phyloP scores from a whole-genome alignment of 2,797 vertebrate genomes.

The Caiman crocodilus region DNA sequence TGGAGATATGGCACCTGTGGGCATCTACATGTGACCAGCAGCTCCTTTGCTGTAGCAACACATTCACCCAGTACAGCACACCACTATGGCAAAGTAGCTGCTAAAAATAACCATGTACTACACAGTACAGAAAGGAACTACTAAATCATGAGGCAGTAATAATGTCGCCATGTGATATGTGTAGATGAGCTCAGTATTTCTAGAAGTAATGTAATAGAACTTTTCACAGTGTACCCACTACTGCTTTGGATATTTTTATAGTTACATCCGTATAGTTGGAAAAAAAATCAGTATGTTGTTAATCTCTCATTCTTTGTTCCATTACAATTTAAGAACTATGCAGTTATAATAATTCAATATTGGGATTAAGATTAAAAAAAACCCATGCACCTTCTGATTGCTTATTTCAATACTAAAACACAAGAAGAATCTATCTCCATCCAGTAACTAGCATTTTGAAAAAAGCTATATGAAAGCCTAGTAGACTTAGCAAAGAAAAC shows the following conservation, averaged over 20 bases:
- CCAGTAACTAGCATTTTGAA: not conserved
- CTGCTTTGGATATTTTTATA: not conserved
- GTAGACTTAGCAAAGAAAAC: not conserved
- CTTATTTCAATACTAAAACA: not conserved
- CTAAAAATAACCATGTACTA: too few relatives aligned
- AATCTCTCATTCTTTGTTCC: not conserved
- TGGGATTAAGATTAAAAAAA: not conserved
- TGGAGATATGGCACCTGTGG: too few relatives aligned
- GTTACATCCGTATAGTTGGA: not conserved
- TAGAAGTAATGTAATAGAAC: not conserved
- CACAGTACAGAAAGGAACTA: too few relatives aligned
- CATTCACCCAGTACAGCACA: too few relatives aligned
- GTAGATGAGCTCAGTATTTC: not conserved
- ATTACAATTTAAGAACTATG: not conserved
- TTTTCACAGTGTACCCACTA: accelerated
- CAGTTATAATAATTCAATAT: not conserved
- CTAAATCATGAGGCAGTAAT: too few relatives aligned
- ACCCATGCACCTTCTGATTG: not conserved
- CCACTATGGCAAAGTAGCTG: too few relatives aligned
- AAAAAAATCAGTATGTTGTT: constrained; percentile 8
- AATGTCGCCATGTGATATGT: too few relatives aligned
- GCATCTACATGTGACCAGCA: too few relatives aligned
- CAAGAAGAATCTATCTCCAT: not conserved
- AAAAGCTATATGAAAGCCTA: not conserved
- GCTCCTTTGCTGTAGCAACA: too few relatives aligned